phyloP scores from a whole-genome alignment of 2,797 vertebrate genomes.

The Poecilia gillii region DNA sequence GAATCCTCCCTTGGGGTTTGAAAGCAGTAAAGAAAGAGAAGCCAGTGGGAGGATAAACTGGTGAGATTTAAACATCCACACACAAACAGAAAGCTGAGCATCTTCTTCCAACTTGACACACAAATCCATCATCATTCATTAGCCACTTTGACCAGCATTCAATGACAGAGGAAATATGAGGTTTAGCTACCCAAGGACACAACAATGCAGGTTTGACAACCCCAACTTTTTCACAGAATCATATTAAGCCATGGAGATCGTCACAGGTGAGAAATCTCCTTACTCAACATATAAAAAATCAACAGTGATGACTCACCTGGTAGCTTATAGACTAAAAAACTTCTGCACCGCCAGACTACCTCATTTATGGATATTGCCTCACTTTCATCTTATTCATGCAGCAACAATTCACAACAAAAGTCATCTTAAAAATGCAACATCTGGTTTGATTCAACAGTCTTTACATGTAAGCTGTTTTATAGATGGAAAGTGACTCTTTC shows the following conservation, averaged over 20 bases:
- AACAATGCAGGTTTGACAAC: background rate
- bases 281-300: background rate
- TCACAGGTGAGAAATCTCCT: background rate
- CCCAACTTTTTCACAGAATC: background rate
- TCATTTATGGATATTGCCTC: background rate
- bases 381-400: background rate
- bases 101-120: conserved; percentile 20
- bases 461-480: background rate
- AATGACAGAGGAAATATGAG: conserved; percentile 5
- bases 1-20: conserved; percentile 99
- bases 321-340: background rate
- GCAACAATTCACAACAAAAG: background rate
- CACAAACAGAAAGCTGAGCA: conserved; percentile 5
- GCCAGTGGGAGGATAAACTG: conserved; percentile 89
- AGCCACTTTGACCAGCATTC: conserved; percentile 8
- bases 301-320: background rate
- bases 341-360: background rate
- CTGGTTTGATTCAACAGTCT: background rate
- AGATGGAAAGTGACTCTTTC: background rate
- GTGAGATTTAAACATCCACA: conserved; percentile 58
- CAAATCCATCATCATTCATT: background rate
- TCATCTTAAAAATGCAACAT: background rate
- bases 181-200: background rate
- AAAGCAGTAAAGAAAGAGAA: conserved; percentile 97
- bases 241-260: background rate